phyloP scores from a whole-genome alignment of 2,888 invertebrate species.

The Mayetiola destructor region DNA sequence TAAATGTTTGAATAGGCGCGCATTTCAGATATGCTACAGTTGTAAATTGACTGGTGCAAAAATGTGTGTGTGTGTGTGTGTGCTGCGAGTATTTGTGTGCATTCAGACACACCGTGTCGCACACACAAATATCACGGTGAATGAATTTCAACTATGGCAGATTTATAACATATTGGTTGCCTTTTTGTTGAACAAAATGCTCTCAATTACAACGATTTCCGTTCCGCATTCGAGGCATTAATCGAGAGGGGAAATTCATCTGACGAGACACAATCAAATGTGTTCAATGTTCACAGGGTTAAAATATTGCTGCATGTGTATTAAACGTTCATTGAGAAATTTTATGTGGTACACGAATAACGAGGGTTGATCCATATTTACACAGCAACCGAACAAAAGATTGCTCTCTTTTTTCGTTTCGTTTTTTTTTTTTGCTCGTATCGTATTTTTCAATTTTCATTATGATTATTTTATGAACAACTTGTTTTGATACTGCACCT shows the following conservation, averaged over 20 bases:
- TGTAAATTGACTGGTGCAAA: no score
- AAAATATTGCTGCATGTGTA: background rate
- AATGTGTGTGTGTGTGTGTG: background rate
- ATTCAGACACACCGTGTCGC: background rate
- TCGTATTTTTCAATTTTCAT: constrained; percentile 9
- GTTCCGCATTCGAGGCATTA: background rate
- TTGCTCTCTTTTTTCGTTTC: constrained; percentile 16
- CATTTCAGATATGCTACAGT: background rate
- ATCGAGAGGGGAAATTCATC: background rate
- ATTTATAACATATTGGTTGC: constrained; percentile 13
- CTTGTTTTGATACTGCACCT: constrained; percentile 15
- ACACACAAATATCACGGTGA: constrained; percentile 5
- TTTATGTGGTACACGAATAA: background rate
- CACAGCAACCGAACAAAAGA: background rate
- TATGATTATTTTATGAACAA: constrained; percentile 15
- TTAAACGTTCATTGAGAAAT: background rate
- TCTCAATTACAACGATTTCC: constrained; percentile 8
- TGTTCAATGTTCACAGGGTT: background rate
- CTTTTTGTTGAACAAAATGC: constrained; percentile 10
- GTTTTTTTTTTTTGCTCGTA: no score
- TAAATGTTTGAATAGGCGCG: constrained; percentile 6
- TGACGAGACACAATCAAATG: background rate
- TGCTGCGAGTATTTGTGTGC: background rate
- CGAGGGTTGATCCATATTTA: background rate
- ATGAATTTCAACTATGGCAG: background rate